Conservation (phyloP, 2,797 vertebrate genomes). For the Leuciscus waleckii region DNA sequence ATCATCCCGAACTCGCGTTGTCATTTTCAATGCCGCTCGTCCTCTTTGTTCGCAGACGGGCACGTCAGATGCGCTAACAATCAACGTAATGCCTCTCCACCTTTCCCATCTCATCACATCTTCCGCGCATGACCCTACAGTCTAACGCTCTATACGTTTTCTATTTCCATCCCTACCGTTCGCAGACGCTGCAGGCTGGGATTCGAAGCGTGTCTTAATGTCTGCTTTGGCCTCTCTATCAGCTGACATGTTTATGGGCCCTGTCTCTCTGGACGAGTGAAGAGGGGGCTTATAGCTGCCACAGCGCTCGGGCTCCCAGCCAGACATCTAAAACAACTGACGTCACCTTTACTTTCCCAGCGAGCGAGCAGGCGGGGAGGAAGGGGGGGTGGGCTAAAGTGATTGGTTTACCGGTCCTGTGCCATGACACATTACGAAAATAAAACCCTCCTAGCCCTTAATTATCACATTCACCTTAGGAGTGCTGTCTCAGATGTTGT, state of each 20-base stretch:
- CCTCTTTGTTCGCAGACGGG: conserved; percentile 66
- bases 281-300: conserved; percentile 72
- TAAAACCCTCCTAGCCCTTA: conserved; percentile 77
- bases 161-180: conserved; percentile 51
- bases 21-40: conserved; percentile 75
- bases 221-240: conserved; percentile 60
- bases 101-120: conserved; percentile 52
- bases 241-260: conserved; percentile 67
- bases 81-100: conserved; percentile 73
- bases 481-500: conserved; percentile 80
- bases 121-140: conserved; percentile 63
- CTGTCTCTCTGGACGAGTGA: conserved; percentile 69
- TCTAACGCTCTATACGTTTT: conserved; percentile 53
- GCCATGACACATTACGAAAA: conserved; percentile 81
- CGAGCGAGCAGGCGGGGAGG: conserved; percentile 2
- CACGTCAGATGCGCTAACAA: conserved; percentile 74
- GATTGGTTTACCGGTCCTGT: conserved; percentile 79
- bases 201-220: conserved; percentile 53
- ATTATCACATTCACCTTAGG: conserved; percentile 83
- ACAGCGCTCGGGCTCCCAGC: conserved; percentile 76
- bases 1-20: conserved; percentile 72
- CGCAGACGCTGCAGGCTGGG: conserved; percentile 51
- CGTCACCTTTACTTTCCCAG: conserved; percentile 77
- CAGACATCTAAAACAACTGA: conserved; percentile 79
- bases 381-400: conserved; percentile 70